Conservation (phyloP, 2,113 vertebrate species). For the Amazona guildingii region DNA sequence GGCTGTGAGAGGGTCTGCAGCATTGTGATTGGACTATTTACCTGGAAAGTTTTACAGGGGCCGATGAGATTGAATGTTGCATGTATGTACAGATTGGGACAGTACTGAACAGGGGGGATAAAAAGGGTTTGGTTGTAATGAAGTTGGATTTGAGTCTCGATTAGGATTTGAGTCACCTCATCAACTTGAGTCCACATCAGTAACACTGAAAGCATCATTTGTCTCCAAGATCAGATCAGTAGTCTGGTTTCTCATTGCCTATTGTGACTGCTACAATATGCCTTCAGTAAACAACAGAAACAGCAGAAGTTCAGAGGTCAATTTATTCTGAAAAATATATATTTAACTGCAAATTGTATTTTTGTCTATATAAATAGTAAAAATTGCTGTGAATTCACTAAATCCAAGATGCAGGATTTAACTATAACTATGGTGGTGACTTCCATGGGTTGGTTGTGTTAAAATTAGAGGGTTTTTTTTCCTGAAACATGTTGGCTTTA, state of each 20-base stretch:
- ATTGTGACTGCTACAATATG: background rate
- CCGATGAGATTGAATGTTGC: too few species aligned
- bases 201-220: background rate
- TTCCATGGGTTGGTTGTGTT: background rate
- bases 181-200: background rate
- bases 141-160: too few species aligned
- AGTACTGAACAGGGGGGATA: too few species aligned
- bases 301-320: background rate
- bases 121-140: too few species aligned
- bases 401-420: background rate
- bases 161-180: too few species aligned
- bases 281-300: background rate
- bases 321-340: background rate
- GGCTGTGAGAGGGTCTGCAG: too few species aligned
- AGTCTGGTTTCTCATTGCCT: background rate
- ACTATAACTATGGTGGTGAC: background rate
- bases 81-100: too few species aligned
- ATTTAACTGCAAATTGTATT: background rate
- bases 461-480: background rate
- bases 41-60: too few species aligned
- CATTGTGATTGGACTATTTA: too few species aligned
- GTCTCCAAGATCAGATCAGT: background rate
- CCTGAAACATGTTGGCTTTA: background rate
- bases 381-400: background rate
- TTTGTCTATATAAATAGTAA: background rate